Conservation (phyloP, 2,888 invertebrate species). For the Andrena dorsata region DNA sequence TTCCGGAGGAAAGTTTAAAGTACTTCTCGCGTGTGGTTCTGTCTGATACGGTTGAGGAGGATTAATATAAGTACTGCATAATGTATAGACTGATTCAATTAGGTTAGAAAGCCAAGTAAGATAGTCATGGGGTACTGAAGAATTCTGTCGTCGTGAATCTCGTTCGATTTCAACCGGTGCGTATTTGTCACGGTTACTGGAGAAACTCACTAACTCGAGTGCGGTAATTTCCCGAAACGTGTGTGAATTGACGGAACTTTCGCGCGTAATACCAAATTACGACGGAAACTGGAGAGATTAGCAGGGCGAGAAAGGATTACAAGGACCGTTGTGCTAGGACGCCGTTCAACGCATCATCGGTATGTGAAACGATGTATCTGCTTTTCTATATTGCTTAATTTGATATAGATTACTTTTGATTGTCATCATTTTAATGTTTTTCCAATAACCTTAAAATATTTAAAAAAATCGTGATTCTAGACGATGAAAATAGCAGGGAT, state of each 20-base stretch:
- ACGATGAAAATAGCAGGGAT: too few species aligned
- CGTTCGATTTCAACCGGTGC: neutral
- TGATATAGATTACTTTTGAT: neutral
- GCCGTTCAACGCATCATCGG: slow-evolving; percentile 19
- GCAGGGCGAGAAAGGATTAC: slow-evolving; percentile 54
- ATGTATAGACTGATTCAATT: neutral
- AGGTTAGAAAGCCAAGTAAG: too few species aligned
- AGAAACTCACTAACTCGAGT: slow-evolving; percentile 27
- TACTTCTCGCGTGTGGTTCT: neutral
- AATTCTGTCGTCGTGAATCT: neutral
- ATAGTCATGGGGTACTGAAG: neutral
- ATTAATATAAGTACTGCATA: neutral
- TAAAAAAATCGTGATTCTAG: too few species aligned
- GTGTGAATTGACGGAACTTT: slow-evolving; percentile 53
- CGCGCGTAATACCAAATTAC: slow-evolving; percentile 34
- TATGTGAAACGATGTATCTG: neutral
- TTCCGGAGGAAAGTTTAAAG: neutral
- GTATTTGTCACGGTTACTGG: neutral
- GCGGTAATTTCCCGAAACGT: slow-evolving; percentile 12
- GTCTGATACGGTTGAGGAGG: neutral
- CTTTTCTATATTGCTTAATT: neutral
- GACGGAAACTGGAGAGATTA: slow-evolving; percentile 35
- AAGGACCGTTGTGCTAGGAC: slow-evolving; percentile 37
- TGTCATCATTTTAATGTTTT: too few species aligned
- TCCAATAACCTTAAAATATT: too few species aligned